Evolutionary conservation across 2,888 invertebrate species (phyloP).

Genomic region (Ophion costatus): DNA sequence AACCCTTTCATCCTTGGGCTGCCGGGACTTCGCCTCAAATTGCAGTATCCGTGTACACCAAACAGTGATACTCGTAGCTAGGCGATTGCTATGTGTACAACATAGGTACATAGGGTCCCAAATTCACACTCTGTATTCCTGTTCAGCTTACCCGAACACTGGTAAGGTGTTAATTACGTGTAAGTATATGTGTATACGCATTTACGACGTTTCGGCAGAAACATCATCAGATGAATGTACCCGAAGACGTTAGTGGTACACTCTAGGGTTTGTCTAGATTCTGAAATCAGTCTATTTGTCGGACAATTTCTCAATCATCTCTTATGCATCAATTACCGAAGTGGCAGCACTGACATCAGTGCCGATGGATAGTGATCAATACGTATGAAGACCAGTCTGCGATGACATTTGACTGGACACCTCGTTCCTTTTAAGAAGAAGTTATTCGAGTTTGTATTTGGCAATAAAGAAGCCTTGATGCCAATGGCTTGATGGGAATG

Average conservation of each 20-base stretch:
- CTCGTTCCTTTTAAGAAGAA: too few species aligned
- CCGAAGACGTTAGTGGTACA: constrained; percentile 12
- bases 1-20: constrained; percentile 41
- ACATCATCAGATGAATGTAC: constrained; percentile 65
- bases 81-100: constrained; percentile 6
- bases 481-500: neutral
- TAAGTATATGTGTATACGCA: constrained; percentile 3
- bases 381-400: too few species aligned
- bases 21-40: constrained; percentile 10
- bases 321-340: too few species aligned
- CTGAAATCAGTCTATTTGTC: neutral
- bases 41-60: constrained; percentile 30
- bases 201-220: constrained; percentile 28
- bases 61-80: constrained; percentile 19
- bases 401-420: too few species aligned
- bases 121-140: constrained; percentile 12
- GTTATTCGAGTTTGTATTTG: neutral
- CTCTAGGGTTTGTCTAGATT: neutral
- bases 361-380: too few species aligned
- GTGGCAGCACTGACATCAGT: too few species aligned
- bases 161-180: constrained; percentile 66
- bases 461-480: neutral
- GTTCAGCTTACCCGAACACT: constrained; percentile 19
- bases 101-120: neutral
- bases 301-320: neutral